Percentiles rank a stretch among this genome's conserved stretches.
These are phyloP conservation scores for Caenorhabditis virilis DNA, from an alignment of 2,888 invertebrate species.

Conservation along the genomic window DNA sequence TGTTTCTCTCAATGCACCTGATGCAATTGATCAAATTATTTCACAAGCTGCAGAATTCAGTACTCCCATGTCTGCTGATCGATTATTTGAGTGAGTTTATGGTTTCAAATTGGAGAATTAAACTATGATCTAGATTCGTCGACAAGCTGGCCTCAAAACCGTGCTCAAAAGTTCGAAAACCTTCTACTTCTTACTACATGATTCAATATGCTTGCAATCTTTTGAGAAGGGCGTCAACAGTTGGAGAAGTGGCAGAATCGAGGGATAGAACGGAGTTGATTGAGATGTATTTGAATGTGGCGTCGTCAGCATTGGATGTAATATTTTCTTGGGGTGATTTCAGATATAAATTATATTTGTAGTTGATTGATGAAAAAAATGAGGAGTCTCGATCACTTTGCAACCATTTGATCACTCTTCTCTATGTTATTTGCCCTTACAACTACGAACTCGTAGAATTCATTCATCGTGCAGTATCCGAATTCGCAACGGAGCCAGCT, in stretches of 20 bases:
- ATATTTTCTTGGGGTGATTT: no score
- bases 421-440: conserved; percentile 51
- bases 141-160: no score
- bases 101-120: no score
- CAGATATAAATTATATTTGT: no score
- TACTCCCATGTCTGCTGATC: conserved; percentile 10
- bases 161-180: neutral
- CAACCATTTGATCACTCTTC: conserved; percentile 16
- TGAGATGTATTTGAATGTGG: conserved; percentile 14
- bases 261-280: conserved; percentile 15
- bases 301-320: no score
- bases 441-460: conserved; percentile 51
- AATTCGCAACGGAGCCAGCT: conserved; percentile 5
- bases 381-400: conserved; percentile 8
- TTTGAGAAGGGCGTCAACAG: conserved; percentile 25
- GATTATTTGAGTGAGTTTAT: conserved; percentile 22
- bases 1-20: conserved; percentile 1
- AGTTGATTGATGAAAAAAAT: conserved; percentile 12
- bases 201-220: conserved; percentile 23
- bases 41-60: conserved; percentile 17
- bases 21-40: conserved; percentile 21
- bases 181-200: conserved; percentile 20
- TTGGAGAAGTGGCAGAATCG: conserved; percentile 21
- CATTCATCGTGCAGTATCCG: neutral
- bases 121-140: no score